Evolutionary conservation across 2,888 invertebrate species (phyloP).

Genomic region (Saturnia pavonia): DNA sequence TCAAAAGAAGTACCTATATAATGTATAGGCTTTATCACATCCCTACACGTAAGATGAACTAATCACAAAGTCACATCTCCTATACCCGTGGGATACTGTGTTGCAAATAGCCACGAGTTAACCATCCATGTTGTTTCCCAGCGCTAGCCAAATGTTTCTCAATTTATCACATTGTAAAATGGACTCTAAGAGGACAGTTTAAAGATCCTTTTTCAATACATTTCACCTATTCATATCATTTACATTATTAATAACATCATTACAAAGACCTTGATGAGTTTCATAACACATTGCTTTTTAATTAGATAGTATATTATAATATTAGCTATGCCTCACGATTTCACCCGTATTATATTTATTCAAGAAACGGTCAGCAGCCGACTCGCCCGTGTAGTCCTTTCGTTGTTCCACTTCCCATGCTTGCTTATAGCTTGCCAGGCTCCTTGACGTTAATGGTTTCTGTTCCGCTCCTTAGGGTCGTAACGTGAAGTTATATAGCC

Average conservation of each 20-base stretch:
- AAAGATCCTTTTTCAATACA: background rate
- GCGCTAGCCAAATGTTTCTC: background rate
- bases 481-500: no score
- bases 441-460: no score
- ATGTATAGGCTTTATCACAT: background rate
- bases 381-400: no score
- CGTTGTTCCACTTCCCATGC: no score
- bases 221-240: background rate
- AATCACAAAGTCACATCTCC: background rate
- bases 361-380: no score
- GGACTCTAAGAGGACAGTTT: background rate
- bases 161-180: background rate
- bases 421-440: no score
- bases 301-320: no score
- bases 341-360: no score
- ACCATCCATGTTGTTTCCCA: slow-evolving; percentile 2
- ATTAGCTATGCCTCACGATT: no score
- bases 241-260: background rate
- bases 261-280: background rate
- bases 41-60: background rate
- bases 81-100: background rate
- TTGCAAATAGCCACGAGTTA: background rate
- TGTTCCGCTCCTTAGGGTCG: no score
- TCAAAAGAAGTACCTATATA: no score
- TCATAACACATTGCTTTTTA: no score